A percentile compares a stretch with the other conserved stretches of the same genome.
Conservation (phyloP, 30 jellyfish, hydroid and myxozoan species). For the Cassiopea andromeda region DNA sequence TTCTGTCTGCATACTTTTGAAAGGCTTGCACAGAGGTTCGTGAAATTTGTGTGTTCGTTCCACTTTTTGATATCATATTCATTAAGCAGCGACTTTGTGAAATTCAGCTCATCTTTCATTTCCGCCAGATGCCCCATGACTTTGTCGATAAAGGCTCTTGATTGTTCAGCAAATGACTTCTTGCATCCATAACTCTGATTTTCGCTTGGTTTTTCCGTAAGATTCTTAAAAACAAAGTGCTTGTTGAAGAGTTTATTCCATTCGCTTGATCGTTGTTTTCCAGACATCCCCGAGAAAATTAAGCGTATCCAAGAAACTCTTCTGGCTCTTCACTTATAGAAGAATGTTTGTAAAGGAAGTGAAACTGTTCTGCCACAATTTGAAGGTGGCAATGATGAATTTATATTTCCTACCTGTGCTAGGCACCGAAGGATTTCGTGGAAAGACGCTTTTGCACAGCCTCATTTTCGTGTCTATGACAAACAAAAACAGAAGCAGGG, state of each 20-base stretch:
- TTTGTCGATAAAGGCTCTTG: background rate
- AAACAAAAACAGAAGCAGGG: too few relatives aligned
- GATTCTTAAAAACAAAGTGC: conserved; percentile 16
- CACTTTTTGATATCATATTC: conserved; percentile 78
- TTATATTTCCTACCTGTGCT: too few relatives aligned
- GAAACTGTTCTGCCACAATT: too few relatives aligned
- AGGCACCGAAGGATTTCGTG: too few relatives aligned
- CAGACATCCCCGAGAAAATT: background rate
- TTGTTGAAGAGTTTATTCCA: conserved; percentile 60
- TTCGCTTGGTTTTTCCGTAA: background rate
- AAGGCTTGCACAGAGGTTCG: conserved; percentile 69
- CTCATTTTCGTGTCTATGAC: too few relatives aligned
- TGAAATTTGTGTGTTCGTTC: conserved; percentile 84
- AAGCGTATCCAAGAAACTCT: too few relatives aligned
- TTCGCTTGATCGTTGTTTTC: background rate
- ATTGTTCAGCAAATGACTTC: background rate
- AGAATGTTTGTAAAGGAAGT: too few relatives aligned
- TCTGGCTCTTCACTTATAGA: too few relatives aligned
- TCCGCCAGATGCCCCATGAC: background rate
- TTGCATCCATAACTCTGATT: background rate
- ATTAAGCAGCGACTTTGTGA: conserved; percentile 77
- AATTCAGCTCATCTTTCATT: conserved; percentile 74
- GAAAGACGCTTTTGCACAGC: too few relatives aligned
- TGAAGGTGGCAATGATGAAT: too few relatives aligned
- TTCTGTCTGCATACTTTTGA: conserved; percentile 32